A percentile compares a stretch with the other conserved stretches of the same genome.
Conservation (phyloP, 2,797 vertebrate species). For the Muraenolepis orangiensis region DNA sequence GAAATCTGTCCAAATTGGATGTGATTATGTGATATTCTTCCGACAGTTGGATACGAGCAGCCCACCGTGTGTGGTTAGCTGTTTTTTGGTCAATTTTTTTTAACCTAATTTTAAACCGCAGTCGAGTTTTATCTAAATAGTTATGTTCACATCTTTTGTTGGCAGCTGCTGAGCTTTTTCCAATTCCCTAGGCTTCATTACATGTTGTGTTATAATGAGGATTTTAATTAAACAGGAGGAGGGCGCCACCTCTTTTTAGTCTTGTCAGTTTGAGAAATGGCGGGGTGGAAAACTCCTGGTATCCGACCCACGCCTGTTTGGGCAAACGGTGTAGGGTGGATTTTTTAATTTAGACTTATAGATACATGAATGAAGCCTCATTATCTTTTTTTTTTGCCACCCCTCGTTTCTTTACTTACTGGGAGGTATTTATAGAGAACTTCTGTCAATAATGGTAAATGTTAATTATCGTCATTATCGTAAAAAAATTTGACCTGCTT, state of each 20-base stretch:
- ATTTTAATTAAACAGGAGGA: conserved; percentile 61
- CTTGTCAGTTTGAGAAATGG: conserved; percentile 57
- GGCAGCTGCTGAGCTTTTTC: conserved; percentile 38
- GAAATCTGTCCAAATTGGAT: background rate
- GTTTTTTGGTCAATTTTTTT: background rate
- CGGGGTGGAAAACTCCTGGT: conserved; percentile 32
- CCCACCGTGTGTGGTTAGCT: background rate
- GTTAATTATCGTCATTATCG: background rate
- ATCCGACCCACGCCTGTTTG: conserved; percentile 34
- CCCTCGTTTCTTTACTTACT: too few species aligned
- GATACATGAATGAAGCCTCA: conserved; percentile 43
- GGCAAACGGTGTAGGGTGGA: conserved; percentile 1
- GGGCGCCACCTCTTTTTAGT: conserved; percentile 37
- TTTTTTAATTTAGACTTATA: conserved; percentile 22
- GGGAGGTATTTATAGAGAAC: background rate
- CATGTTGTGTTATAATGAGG: conserved; percentile 39
- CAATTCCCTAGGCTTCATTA: background rate
- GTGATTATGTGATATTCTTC: background rate
- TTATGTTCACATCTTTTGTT: conserved; percentile 59
- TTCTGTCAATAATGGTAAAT: conserved; percentile 5
- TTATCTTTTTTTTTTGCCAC: conserved; percentile 19
- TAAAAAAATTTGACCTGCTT: conserved; percentile 9
- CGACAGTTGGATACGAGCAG: background rate
- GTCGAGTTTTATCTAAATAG: conserved; percentile 45
- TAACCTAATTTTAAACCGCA: conserved; percentile 39